These are phyloP conservation scores for Telmatherina bonti DNA, from an alignment of 2,797 vertebrate genomes.

Conservation along the genomic window DNA sequence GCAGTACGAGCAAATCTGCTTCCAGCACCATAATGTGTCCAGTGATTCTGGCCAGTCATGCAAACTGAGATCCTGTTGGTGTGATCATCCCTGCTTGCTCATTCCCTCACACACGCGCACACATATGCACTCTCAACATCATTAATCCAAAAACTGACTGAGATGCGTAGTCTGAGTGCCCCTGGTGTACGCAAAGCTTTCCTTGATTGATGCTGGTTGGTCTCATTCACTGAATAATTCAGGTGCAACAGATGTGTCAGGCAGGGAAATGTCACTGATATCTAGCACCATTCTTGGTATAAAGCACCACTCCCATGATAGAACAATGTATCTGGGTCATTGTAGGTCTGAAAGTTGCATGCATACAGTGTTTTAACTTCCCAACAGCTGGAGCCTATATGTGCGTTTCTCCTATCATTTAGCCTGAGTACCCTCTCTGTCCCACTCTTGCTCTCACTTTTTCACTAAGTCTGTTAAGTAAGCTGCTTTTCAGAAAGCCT, in stretches of 20 bases:
- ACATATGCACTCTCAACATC: constrained; percentile 14
- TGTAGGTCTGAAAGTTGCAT: constrained; percentile 61
- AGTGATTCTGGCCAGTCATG: constrained; percentile 46
- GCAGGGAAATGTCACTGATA: constrained; percentile 77
- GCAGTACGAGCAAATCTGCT: constrained; percentile 48
- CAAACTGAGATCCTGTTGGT: constrained; percentile 34
- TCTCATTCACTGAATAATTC: constrained; percentile 79
- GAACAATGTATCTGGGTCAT: constrained; percentile 80
- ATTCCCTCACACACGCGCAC: background rate
- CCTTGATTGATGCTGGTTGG: constrained; percentile 72
- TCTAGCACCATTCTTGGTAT: constrained; percentile 66
- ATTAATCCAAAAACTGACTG: constrained; percentile 51
- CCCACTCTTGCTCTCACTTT: constrained; percentile 22
- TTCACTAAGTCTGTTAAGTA: constrained; percentile 52
- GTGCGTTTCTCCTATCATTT: constrained; percentile 61
- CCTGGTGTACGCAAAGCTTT: constrained; percentile 47
- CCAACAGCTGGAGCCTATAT: constrained; percentile 59
- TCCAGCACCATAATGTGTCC: constrained; percentile 32
- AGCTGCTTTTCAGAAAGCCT: constrained; percentile 61
- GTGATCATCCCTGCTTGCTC: background rate
- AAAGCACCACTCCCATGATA: constrained; percentile 64
- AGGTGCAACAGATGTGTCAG: constrained; percentile 76
- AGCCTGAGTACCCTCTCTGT: constrained; percentile 27
- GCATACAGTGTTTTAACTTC: constrained; percentile 63
- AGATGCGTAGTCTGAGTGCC: constrained; percentile 44